Evolutionary conservation across 2,888 invertebrate genomes (phyloP), one percentile per base, ranked within the genome.

Genomic region (Crepidodera aurea): DNA sequence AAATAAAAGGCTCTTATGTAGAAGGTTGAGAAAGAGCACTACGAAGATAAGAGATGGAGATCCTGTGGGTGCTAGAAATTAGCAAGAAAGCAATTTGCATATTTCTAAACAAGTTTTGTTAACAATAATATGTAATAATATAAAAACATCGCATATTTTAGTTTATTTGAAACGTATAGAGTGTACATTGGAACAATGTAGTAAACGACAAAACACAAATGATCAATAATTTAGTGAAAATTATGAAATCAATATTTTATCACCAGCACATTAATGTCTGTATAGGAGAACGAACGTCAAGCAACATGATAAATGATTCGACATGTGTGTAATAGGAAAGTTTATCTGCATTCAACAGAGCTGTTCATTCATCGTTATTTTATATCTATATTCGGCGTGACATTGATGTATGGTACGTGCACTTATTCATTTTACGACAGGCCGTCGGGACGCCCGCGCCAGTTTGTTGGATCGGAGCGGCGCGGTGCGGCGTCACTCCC

Each of bases 391-490:
- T 81, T 79, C 77, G 70, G 75, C 70, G 64, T 81, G 81, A 82
- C 81, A 79, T 77, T 82, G 82, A 82, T 82, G 79, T 81, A 82
- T 81, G 80, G 78, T 79, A 75, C 77, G 76, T 79, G 80, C 79
- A 80, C 79, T 81, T 81, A 81, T 80, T 81, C 81, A 80, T 80
- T 79, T 78, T 73, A 73, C 75, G 75, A 74, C 76, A 75, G 73
- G 74, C 72, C 75, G 77, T 72, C 75, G 74, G 73, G 75, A 73
- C 76, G 78, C 74, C 73, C 73, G 71, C 73, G 74, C 72, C 70
- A 67, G 71, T 74, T 73, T 75, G 72, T 73, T 71, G 53, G 51
- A 16, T 40, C 53, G 53, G 42, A 42, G 42, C 39, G 53, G 16
- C 37, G 57, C 37, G 56, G 56, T 10, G 65, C 71, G 76, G 74